A percentile compares a stretch with the other conserved stretches of the same genome.
Conservation (phyloP, 2,113 vertebrate species). For the Pterophyllum scalare region DNA sequence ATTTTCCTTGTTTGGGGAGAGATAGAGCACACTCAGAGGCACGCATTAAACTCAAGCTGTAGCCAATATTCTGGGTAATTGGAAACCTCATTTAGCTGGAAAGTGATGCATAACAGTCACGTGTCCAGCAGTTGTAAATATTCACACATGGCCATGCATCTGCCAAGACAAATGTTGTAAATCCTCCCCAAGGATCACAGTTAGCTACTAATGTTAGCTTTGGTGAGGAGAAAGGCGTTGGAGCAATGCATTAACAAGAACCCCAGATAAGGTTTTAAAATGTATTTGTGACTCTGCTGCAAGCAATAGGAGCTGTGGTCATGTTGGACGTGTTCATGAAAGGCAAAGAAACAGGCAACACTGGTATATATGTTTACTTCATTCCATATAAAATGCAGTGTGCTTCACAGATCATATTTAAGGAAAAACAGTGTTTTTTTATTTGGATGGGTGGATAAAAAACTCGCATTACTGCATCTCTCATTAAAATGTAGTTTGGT, state of each 20-base stretch:
- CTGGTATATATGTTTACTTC: neutral
- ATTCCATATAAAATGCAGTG: neutral
- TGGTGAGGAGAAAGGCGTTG: neutral
- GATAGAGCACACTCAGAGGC: conserved; percentile 1
- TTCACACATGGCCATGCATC: conserved; percentile 37
- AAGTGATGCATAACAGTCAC: conserved; percentile 43
- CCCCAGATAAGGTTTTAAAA: neutral
- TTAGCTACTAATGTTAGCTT: conserved; percentile 27
- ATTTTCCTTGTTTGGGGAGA: conserved; percentile 50
- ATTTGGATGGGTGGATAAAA: too few species aligned
- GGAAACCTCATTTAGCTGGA: conserved; percentile 39
- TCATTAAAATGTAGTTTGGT: too few species aligned
- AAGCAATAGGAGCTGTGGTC: neutral
- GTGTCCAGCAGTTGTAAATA: conserved; percentile 28
- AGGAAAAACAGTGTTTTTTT: too few species aligned
- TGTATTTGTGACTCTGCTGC: neutral
- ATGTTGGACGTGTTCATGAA: neutral
- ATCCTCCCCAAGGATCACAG: conserved; percentile 33
- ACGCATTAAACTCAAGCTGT: neutral
- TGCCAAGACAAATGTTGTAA: conserved; percentile 48
- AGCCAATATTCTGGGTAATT: conserved; percentile 37
- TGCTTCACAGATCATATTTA: neutral
- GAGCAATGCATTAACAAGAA: conserved; percentile 2
- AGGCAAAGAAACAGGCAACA: neutral
- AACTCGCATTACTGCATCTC: too few species aligned